phyloP scores from a whole-genome alignment of 1,140 invertebrate species.

The Nephila pilipes region DNA sequence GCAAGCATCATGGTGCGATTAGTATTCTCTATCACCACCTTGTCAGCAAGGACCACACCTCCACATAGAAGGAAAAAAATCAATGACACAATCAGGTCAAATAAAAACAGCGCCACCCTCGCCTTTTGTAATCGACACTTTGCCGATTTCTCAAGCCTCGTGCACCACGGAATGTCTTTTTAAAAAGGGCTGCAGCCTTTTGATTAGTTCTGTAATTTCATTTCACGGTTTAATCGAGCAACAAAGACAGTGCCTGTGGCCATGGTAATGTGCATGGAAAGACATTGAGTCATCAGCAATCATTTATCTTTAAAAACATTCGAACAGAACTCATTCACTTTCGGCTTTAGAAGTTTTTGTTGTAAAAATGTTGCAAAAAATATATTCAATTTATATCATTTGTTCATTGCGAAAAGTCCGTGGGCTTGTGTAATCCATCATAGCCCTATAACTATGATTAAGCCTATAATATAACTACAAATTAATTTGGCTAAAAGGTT shows the following conservation, averaged over 20 bases:
- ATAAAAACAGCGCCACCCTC: slow-evolving; percentile 63
- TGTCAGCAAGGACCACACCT: slow-evolving; percentile 52
- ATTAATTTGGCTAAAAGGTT: too few relatives aligned
- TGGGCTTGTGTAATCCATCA: too few relatives aligned
- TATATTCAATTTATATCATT: too few relatives aligned
- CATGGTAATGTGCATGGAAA: neutral
- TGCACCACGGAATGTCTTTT: neutral
- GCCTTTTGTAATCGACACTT: slow-evolving; percentile 75
- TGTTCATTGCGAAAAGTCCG: too few relatives aligned
- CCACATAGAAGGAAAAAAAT: slow-evolving; percentile 23
- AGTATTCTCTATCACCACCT: slow-evolving; percentile 20
- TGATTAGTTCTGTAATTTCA: slow-evolving; percentile 5
- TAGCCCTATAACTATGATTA: too few relatives aligned
- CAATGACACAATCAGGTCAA: slow-evolving; percentile 75
- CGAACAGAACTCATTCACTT: too few relatives aligned
- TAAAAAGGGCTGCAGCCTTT: slow-evolving; percentile 17
- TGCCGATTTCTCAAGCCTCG: slow-evolving; percentile 30
- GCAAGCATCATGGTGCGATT: neutral
- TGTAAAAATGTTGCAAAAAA: too few relatives aligned
- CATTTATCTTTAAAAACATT: too few relatives aligned
- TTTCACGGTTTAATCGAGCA: neutral
- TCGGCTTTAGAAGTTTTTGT: too few relatives aligned
- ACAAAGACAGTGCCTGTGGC: neutral
- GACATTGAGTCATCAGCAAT: neutral
- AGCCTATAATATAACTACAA: too few relatives aligned